Base-by-base conservation (phyloP, 2,888 invertebrate species). In the Eilema caniola region DNA sequence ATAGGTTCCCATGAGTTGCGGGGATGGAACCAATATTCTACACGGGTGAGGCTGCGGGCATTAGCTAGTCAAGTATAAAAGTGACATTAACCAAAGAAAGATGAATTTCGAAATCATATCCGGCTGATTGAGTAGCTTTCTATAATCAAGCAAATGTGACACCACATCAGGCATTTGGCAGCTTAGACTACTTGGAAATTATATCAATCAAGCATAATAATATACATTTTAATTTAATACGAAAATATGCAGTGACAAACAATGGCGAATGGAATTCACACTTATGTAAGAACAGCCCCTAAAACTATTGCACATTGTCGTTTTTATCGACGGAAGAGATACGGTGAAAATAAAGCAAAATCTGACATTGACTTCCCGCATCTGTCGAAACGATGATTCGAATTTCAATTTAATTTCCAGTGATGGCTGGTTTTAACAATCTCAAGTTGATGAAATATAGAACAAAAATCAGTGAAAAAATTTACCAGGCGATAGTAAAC, bases 191-290 rank as follows among this genome's bases (percentile, higher is more conserved):
- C 47, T 62, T 66, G 57, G 65, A 67, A 41, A 69, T 28, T 16
- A 68, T 53, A 62, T 67, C 62, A 66, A 70, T 63, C 24, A 70
- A 77, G 47, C 25, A 62, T 37, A 23, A 62, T 37, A 72, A 69
- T 33, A 70, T 77, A 81, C 64, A 78, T 67, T 66, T 75, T 70
- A 76, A 73, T 71, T 75, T 74, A 73, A 74, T 59, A 78, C 62
- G 24, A 70, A 28, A 62, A 23, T 62, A 66, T 66, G 83, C 90
- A 92, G 91, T 92, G 87, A 79, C 87, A 92, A 88, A 91, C 90
- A 92, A 92, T 92, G 92, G 92, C 90, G 92, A 89, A 82, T 88
- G 88, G 87, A 86, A 79, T 78, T 70, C 62, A 78, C 73, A 77
- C 68, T 73, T 60, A 63, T 72, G 81, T 79, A 82, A 81, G 80